Percentiles rank a stretch among this genome's conserved stretches.
phyloP scores from a whole-genome alignment of 1,140 invertebrate genomes.

The Asobara japonica region DNA sequence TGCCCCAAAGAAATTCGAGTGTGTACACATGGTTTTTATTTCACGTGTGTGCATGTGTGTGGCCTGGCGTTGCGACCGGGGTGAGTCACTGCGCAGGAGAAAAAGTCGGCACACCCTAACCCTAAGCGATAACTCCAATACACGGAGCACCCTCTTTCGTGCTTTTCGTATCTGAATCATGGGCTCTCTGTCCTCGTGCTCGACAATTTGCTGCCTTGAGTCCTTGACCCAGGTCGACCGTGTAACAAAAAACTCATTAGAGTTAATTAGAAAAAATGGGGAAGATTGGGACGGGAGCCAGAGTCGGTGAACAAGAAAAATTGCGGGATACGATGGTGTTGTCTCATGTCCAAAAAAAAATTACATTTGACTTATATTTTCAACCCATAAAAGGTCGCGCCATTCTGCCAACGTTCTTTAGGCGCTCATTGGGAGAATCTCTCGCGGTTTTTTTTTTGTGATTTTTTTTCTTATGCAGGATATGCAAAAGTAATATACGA shows the following conservation, averaged over 20 bases:
- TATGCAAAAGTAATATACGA: no score
- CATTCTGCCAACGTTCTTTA: no score
- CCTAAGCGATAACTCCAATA: not conserved
- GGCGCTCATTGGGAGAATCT: no score
- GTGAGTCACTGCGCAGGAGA: slow-evolving; percentile 35
- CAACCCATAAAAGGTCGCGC: no score
- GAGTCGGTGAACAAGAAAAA: no score
- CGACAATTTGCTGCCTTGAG: slow-evolving; percentile 37
- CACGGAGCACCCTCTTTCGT: not conserved
- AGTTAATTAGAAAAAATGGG: not conserved
- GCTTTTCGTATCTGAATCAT: slow-evolving; percentile 39
- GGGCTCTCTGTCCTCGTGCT: slow-evolving; percentile 21
- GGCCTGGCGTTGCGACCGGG: slow-evolving; percentile 27
- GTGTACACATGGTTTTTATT: slow-evolving; percentile 12
- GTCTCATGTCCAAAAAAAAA: no score
- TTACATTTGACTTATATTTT: no score
- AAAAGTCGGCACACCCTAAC: slow-evolving; percentile 26
- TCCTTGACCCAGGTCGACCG: slow-evolving; percentile 38
- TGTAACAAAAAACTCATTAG: not conserved
- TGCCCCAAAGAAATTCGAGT: not conserved
- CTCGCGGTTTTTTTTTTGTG: no score
- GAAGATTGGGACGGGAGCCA: no score
- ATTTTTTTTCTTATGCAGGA: no score
- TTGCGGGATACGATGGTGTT: no score
- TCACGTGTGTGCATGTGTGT: not conserved